Percentiles rank a stretch among this genome's conserved stretches.
Evolutionary conservation across 2,888 invertebrate genomes (phyloP).

Genomic region (Oligia strigilis): DNA sequence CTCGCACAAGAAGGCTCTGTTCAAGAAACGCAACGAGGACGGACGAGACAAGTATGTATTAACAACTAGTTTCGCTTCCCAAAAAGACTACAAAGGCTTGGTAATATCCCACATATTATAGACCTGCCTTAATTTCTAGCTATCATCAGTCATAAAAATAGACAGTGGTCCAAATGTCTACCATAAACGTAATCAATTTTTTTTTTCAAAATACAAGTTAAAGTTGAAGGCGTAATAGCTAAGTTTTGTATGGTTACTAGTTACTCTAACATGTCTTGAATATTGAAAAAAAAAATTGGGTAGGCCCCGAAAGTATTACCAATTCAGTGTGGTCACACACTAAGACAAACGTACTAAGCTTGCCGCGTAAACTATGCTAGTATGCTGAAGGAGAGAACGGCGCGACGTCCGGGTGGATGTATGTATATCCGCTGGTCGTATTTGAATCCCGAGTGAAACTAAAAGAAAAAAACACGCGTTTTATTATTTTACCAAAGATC

Average conservation of each 20-base stretch:
- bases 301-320: not conserved
- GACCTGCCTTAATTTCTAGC: not conserved
- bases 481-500: too few species aligned
- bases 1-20: constrained; percentile 93
- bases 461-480: too few species aligned
- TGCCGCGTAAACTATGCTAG: not conserved
- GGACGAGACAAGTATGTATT: constrained; percentile 96
- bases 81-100: not conserved
- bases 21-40: constrained; percentile 97
- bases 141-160: not conserved
- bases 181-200: too few species aligned
- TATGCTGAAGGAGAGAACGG: too few species aligned
- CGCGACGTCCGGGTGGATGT: not conserved
- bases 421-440: too few species aligned
- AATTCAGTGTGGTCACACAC: not conserved
- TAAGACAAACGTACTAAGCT: not conserved
- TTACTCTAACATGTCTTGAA: not conserved
- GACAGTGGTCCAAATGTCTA: too few species aligned
- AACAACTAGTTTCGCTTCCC: not conserved
- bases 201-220: too few species aligned
- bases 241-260: not conserved
- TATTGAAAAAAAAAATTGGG: too few species aligned
- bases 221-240: not conserved
- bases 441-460: too few species aligned
- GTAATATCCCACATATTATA: not conserved